Evolutionary conservation across 2,113 vertebrate genomes (phyloP).

Genomic region (Pelodiscus sinensis): DNA sequence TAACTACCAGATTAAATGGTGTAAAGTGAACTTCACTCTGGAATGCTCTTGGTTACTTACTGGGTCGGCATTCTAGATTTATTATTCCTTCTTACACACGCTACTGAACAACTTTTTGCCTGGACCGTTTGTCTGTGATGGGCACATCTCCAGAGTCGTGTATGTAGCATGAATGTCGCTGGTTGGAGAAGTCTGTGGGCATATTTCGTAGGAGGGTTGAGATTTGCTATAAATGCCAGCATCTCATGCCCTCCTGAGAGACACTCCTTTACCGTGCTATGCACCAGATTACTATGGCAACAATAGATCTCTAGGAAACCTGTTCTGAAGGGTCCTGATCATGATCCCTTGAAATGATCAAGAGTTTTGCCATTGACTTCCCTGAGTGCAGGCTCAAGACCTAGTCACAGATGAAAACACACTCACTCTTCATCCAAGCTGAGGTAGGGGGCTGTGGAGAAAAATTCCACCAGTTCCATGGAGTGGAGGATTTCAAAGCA

Average conservation of each 20-base stretch:
- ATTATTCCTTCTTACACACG: neutral
- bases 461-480: neutral
- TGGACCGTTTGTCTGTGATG: neutral
- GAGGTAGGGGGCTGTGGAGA: conserved; percentile 21
- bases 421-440: neutral
- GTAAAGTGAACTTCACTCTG: neutral
- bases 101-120: neutral
- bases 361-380: neutral
- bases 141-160: neutral
- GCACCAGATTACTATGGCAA: neutral
- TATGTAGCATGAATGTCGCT: neutral
- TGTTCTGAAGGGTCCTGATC: rapidly evolving
- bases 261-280: neutral
- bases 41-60: neutral
- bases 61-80: neutral
- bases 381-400: neutral
- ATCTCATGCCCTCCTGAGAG: neutral
- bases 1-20: neutral
- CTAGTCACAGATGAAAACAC: neutral
- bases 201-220: neutral
- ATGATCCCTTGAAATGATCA: neutral
- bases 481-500: neutral
- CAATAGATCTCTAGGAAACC: neutral
- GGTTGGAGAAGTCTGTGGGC: neutral
- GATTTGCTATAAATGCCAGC: rapidly evolving